Evolutionary conservation across 2,888 invertebrate species (phyloP).

Genomic region (Chorisops tibialis): DNA sequence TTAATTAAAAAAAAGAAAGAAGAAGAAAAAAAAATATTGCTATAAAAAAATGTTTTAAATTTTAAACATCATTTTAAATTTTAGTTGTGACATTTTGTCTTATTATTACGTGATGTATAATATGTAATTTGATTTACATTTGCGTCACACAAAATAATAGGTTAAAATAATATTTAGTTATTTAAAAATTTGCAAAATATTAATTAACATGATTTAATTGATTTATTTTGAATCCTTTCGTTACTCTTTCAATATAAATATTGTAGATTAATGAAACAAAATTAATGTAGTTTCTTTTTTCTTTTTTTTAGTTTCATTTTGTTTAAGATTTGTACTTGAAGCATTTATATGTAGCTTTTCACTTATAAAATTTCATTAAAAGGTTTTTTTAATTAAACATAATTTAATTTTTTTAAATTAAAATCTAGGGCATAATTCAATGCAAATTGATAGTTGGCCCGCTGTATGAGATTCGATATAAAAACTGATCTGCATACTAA

Average conservation of each 20-base stretch:
- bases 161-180: conserved; percentile 10
- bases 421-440: too few species aligned
- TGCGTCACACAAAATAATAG: conserved; percentile 21
- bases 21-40: conserved; percentile 33
- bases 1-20: too few species aligned
- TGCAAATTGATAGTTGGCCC: too few species aligned
- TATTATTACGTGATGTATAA: neutral
- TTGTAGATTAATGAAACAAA: neutral
- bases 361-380: neutral
- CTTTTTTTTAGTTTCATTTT: too few species aligned
- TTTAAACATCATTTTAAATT: neutral
- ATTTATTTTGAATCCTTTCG: conserved; percentile 1
- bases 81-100: too few species aligned
- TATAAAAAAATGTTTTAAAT: conserved; percentile 31
- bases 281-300: neutral
- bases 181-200: conserved; percentile 1
- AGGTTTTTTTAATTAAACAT: neutral
- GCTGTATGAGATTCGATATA: too few species aligned
- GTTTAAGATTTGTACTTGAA: conserved; percentile 14
- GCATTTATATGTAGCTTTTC: conserved; percentile 8
- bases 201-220: conserved; percentile 18
- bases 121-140: too few species aligned
- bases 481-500: too few species aligned
- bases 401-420: too few species aligned
- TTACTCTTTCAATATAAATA: neutral